These are phyloP conservation scores for Caranx melampygus DNA, from an alignment of 2,113 vertebrate species.

Conservation along the genomic window DNA sequence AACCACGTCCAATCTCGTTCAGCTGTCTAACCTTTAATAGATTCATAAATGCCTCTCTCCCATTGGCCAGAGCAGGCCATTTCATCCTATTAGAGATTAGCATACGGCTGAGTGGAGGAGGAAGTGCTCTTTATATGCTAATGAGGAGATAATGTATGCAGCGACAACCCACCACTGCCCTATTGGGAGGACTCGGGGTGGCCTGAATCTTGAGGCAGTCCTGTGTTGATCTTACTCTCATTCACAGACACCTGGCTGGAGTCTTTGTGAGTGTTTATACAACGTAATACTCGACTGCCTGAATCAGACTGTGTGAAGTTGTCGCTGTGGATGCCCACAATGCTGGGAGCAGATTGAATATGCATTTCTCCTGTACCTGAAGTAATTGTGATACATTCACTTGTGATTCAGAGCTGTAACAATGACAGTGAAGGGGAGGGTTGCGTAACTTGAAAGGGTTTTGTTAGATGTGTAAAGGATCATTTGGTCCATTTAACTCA, in stretches of 20 bases:
- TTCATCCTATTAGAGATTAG: slow-evolving; percentile 80
- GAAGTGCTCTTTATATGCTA: slow-evolving; percentile 83
- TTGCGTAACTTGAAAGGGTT: slow-evolving; percentile 1
- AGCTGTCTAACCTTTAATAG: slow-evolving; percentile 74
- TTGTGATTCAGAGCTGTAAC: slow-evolving; percentile 21
- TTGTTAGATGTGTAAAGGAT: background rate
- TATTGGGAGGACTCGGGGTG: slow-evolving; percentile 53
- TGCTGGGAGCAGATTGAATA: background rate
- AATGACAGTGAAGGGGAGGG: background rate
- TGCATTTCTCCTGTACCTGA: slow-evolving; percentile 14
- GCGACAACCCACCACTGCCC: slow-evolving; percentile 58
- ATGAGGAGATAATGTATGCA: slow-evolving; percentile 74
- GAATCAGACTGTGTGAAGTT: slow-evolving; percentile 16
- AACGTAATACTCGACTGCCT: background rate
- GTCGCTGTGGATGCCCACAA: background rate
- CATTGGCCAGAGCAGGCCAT: slow-evolving; percentile 70
- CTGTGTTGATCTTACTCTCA: slow-evolving; percentile 39
- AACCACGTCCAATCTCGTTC: slow-evolving; percentile 55
- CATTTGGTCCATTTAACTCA: background rate
- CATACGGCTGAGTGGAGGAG: slow-evolving; percentile 76
- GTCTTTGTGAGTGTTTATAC: slow-evolving; percentile 29
- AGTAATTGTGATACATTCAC: slow-evolving; percentile 10
- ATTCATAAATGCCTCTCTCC: slow-evolving; percentile 67
- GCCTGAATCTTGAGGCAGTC: slow-evolving; percentile 54
- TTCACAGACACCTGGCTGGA: slow-evolving; percentile 36